phyloP scores from a whole-genome alignment of 1,140 invertebrate genomes.

The Eumeta japonica region DNA sequence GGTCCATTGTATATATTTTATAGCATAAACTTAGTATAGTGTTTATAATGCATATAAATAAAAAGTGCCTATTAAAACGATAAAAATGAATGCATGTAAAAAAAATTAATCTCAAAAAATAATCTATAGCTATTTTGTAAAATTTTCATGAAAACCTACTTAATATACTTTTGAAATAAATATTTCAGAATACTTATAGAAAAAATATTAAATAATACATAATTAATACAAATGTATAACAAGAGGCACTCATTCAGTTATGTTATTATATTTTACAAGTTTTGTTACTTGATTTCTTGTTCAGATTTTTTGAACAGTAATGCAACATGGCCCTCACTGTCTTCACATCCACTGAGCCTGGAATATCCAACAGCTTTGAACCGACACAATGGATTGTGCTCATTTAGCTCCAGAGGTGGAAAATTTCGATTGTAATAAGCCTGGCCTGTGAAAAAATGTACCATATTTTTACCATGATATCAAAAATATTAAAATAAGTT shows the following conservation, averaged over 20 bases:
- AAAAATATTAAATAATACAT: neutral
- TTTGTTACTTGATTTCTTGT: constrained; percentile 66
- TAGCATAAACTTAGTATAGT: too few relatives aligned
- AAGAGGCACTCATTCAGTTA: too few relatives aligned
- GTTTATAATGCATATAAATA: too few relatives aligned
- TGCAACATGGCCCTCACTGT: constrained; percentile 84
- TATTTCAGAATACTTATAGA: too few relatives aligned
- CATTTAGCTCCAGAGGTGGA: constrained; percentile 79
- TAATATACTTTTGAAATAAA: too few relatives aligned
- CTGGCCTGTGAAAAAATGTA: constrained; percentile 54
- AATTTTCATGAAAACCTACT: too few relatives aligned
- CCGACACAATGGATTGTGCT: constrained; percentile 86
- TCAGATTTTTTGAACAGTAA: constrained; percentile 77
- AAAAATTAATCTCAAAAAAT: too few relatives aligned
- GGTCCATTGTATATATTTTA: too few relatives aligned
- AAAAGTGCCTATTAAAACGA: too few relatives aligned
- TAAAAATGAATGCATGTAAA: too few relatives aligned
- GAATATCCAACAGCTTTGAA: constrained; percentile 93
- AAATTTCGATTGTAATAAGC: constrained; percentile 75
- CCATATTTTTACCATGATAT: too few relatives aligned
- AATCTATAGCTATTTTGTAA: too few relatives aligned
- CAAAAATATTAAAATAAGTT: constrained; percentile 4
- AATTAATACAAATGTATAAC: neutral
- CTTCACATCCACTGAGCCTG: constrained; percentile 75
- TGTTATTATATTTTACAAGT: neutral